A percentile compares a stretch with the other conserved stretches of the same genome.
Conservation (phyloP, 1,140 invertebrate genomes). For the Periplaneta americana region DNA sequence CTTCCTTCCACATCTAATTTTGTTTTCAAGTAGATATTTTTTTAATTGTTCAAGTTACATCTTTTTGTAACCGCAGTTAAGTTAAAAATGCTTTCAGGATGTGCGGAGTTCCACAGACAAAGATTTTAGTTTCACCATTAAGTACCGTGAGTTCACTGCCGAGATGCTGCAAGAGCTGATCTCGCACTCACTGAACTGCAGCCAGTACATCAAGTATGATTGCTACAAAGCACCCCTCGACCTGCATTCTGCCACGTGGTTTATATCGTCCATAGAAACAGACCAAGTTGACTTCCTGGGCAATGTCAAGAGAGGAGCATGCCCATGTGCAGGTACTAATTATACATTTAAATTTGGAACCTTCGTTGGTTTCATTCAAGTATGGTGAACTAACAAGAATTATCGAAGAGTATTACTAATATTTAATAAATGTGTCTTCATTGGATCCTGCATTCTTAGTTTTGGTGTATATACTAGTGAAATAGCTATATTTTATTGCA, state of each 20-base stretch:
- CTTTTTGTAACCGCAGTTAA: no score
- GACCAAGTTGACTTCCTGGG: slow-evolving; percentile 77
- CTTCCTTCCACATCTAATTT: no score
- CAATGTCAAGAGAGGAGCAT: slow-evolving; percentile 64
- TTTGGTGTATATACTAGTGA: no score
- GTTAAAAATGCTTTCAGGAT: slow-evolving; percentile 50
- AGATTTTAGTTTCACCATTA: slow-evolving; percentile 79
- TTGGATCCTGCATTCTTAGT: no score
- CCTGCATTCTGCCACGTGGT: slow-evolving; percentile 85
- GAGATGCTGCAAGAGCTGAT: slow-evolving; percentile 88
- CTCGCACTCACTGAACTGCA: slow-evolving; percentile 81
- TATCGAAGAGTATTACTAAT: no score
- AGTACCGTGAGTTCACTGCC: slow-evolving; percentile 80
- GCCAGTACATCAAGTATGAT: slow-evolving; percentile 86
- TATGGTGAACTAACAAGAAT: no score
- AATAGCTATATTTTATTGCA: no score
- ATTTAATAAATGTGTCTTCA: no score
- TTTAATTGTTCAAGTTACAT: no score
- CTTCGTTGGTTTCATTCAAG: no score
- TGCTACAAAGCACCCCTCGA: slow-evolving; percentile 84
- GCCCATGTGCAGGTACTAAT: slow-evolving; percentile 62
- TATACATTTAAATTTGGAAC: no score
- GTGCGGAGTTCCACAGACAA: slow-evolving; percentile 66
- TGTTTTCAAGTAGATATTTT: no score
- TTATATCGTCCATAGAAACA: slow-evolving; percentile 70